phyloP scores from a whole-genome alignment of 2,888 invertebrate species.

The Leucoma salicis region DNA sequence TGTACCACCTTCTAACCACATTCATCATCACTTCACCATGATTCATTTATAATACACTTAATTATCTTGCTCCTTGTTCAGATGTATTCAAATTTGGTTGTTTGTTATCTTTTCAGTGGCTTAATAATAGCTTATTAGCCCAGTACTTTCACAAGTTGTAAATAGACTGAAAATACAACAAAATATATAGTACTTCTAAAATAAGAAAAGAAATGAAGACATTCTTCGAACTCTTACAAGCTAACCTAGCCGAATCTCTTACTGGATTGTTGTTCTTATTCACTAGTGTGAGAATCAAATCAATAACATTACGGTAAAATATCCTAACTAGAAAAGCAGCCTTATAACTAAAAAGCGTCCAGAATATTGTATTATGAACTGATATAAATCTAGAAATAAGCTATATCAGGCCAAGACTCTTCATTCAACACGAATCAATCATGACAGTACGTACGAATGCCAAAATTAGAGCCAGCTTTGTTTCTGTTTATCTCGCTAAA shows the following conservation, averaged over 20 bases:
- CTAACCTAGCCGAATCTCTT: slow-evolving; percentile 9
- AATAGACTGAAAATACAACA: slow-evolving; percentile 25
- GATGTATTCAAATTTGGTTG: slow-evolving; percentile 22
- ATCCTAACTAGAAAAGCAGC: slow-evolving; percentile 8
- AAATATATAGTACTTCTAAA: slow-evolving; percentile 4
- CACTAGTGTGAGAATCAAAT: slow-evolving; percentile 2
- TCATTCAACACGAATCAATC: slow-evolving; percentile 59
- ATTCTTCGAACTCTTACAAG: slow-evolving; percentile 11
- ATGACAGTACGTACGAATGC: slow-evolving; percentile 70
- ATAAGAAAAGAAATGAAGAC: no score
- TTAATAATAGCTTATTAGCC: slow-evolving; percentile 18
- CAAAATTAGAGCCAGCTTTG: slow-evolving; percentile 76
- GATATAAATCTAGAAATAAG: no score
- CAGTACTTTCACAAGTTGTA: slow-evolving; percentile 15
- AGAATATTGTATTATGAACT: no score
- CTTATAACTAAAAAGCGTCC: neutral
- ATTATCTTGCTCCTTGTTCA: slow-evolving; percentile 25
- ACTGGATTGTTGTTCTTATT: slow-evolving; percentile 25
- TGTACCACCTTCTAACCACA: slow-evolving; percentile 54
- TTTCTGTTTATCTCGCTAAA: slow-evolving; percentile 35
- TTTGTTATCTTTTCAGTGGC: slow-evolving; percentile 26
- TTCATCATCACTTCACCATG: slow-evolving; percentile 49
- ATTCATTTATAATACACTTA: slow-evolving; percentile 45
- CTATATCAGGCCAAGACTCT: slow-evolving; percentile 42
- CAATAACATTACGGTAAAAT: slow-evolving; percentile 17